Evolutionary conservation across 2,888 invertebrate species (phyloP), one percentile per base, ranked within the genome.

Genomic region (Athripsodes cinereus): DNA sequence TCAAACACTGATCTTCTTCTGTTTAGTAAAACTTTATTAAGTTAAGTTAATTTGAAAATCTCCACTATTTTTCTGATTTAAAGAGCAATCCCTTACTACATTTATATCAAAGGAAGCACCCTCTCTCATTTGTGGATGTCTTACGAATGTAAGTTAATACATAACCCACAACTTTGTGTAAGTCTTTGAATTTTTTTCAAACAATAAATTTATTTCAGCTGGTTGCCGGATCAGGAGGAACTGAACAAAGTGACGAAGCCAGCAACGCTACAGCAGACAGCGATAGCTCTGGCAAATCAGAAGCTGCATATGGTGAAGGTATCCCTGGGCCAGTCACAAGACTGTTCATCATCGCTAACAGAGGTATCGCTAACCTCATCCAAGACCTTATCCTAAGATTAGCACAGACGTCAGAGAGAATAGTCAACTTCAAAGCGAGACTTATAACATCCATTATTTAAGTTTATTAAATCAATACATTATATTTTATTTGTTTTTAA

Each of bases 401-500:
- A 74, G 92, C 92, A 60, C 90, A 91, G 75, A 92, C 92, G 72
- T 92, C 92, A 72, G 92, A 92, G 77, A 85, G 90, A 76, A 87
- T 92, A 80, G 92, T 92, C 71, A 92, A 92, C 87, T 92, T 91
- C 86, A 92, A 92, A 81, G 92, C 92, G 73, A 86, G 91, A 80
- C 81, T 92, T 70, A 89, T 92, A 75, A 92, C 92, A 69, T 89
- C 92, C 67, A 87, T 92, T 76, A 92, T 92, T 78, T 92, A 91
- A 83, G 65, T 55, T 40, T 3, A 16, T 8, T 40, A 16, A 40
- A n/a, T 40, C 13, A 40, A 40, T 40, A 13, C 26, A 26, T 10
- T 44, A 44, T 13, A 16, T 44, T 44, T 44, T 18, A 44, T 44
- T 44, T 44, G 18, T 44, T 44, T 44, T 44, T 44, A 5, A 44